Evolutionary conservation across 2,888 invertebrate genomes (phyloP).

Genomic region (Baccha elongata): DNA sequence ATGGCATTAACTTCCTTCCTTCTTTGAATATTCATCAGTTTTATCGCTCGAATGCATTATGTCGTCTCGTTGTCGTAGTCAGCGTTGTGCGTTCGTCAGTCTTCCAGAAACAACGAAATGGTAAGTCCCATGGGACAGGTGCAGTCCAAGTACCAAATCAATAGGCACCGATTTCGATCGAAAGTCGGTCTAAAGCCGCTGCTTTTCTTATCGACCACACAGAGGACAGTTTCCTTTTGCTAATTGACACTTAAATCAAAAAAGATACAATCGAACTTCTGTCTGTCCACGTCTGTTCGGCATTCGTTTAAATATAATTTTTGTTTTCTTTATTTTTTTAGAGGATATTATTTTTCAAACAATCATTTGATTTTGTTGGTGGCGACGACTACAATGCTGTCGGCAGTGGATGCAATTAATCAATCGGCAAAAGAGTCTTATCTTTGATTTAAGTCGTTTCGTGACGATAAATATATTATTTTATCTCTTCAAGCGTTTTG

Average conservation of each 20-base stretch:
- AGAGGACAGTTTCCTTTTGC: constrained; percentile 68
- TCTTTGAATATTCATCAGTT: constrained; percentile 70
- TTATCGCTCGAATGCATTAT: constrained; percentile 56
- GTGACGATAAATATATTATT: constrained; percentile 59
- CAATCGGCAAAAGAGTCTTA: constrained; percentile 62
- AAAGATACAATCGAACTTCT: constrained; percentile 63
- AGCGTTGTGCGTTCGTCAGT: not conserved
- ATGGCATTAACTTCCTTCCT: not conserved
- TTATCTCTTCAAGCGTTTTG: constrained; percentile 23
- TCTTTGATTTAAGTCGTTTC: constrained; percentile 62
- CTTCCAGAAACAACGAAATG: not conserved
- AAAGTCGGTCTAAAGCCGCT: constrained; percentile 33
- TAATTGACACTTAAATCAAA: constrained; percentile 74
- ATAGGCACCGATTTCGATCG: constrained; percentile 54
- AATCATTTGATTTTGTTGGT: constrained; percentile 42
- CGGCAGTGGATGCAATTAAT: constrained; percentile 65
- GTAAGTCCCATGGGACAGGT: constrained; percentile 56
- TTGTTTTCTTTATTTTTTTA: constrained; percentile 19
- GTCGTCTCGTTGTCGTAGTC: constrained; percentile 16
- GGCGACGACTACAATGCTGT: constrained; percentile 55
- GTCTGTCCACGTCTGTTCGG: constrained; percentile 46
- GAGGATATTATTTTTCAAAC: constrained; percentile 30
- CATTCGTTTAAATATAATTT: constrained; percentile 16
- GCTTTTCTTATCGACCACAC: constrained; percentile 59
- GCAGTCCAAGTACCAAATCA: constrained; percentile 24